Evolutionary conservation across 2,888 invertebrate species (phyloP), one percentile per base, ranked within the genome.

Genomic region (Luperina testacea): DNA sequence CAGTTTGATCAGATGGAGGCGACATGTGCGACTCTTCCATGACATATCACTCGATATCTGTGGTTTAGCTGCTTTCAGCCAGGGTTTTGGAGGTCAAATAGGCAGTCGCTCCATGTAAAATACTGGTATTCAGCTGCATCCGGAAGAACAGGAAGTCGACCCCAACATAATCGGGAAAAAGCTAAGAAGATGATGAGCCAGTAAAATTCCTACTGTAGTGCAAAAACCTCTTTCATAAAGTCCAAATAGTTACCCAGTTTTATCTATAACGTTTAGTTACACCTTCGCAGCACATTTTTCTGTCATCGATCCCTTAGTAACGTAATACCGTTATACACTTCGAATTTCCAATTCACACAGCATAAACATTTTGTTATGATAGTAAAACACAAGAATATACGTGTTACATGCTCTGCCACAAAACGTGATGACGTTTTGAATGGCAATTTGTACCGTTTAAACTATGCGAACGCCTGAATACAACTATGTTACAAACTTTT

Each of bases 371-470:
- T 90, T 91, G 88, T 88, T 92, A 90, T 88, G 84, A 87, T 83
- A 86, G 88, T 92, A 92, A 92, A 92, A 90, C 87, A 90, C 88
- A 85, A 84, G 84, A 82, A 86, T 88, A 82, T 88, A 84, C 88
- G 87, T 87, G 90, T 92, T 90, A 92, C 89, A 91, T 83, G 82
- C 87, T 88, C 81, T 86, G 85, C 90, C 90, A 92, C 92, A 92
- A 92, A 93, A 92, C 91, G 90, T 91, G 91, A 94, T 91, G 92
- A 93, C 92, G 88, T 89, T 93, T 92, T 92, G 92, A 94, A 93
- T 91, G 90, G 91, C 92, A 93, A 93, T 94, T 93, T 93, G 93
- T 93, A 93, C 87, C 90, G 90, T 92, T 94, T 93, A 92, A 92
- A 91, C 90, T 89, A 85, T 90, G 87, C 88, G 90, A 90, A 86